Evolutionary conservation across 2,113 vertebrate species (phyloP), one percentile per base, ranked within the genome.

Genomic region (Misgurnus anguillicaudatus): DNA sequence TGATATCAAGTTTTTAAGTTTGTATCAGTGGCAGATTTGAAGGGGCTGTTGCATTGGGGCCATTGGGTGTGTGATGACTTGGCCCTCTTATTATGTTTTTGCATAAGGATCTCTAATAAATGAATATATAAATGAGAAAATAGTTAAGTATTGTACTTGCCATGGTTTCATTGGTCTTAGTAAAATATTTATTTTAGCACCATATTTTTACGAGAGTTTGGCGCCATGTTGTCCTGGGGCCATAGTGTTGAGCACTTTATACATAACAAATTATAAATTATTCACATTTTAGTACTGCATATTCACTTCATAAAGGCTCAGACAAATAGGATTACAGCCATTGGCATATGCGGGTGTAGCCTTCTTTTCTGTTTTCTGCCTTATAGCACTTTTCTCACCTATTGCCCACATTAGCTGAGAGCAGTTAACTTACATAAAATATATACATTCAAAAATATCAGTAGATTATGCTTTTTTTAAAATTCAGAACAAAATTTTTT

Each of bases 1-100:
- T 57, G 68, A 55, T 53, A 51, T 70, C 47, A 70, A 31, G 48
- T 31, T 19, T 71, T 38, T 19, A 55, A 55, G 48, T 53, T 57
- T 55, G 31, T 53, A 69, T 69, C 42, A 24, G 1, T 47, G 64
- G 41, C 51, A 53, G 16, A 14, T 6, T 14, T 14, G 17, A 17
- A 57, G 17, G 17, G 2, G 16, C 17, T n/a, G 6, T 57, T n/a
- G 7, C 53, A 57, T 6, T 2, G 2, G 51, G 51, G 4, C 16
- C 51, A 16, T 6, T 53, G 16, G 13, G 51, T 6, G 14, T 5
- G 51, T 17, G 48, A 55, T 45, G 42, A 45, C 42, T 63, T 11
- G 31, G 36, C 61, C 31, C 5, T 36, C 31, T 63, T 6, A 63
- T 38, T 1, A 38, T 39, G 36, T 8, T 7, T 63, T 63, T 63